Percentiles rank a stretch among this genome's conserved stretches.
phyloP scores from a whole-genome alignment of 2,888 invertebrate genomes.

The Tuta absoluta region DNA sequence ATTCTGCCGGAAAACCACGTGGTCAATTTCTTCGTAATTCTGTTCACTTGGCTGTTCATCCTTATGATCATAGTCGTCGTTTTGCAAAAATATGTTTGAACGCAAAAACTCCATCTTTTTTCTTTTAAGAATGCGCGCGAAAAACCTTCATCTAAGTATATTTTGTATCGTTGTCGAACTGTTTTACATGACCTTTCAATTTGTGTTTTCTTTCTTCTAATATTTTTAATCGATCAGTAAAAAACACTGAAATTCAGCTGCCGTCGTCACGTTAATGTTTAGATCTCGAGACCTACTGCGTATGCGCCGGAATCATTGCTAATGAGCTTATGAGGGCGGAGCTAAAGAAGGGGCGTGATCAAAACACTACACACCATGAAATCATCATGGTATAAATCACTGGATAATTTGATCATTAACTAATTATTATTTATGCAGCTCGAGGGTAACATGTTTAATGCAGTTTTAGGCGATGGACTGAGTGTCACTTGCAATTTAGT shows the following conservation, averaged over 20 bases:
- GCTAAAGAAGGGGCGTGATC: slow-evolving; percentile 49
- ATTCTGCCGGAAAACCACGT: not conserved
- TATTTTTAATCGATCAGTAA: not conserved
- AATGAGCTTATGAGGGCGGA: slow-evolving; percentile 44
- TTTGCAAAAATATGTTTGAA: slow-evolving; percentile 47
- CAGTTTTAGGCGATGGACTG: too few relatives aligned
- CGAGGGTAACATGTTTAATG: too few relatives aligned
- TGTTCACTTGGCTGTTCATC: slow-evolving; percentile 28
- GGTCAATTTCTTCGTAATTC: slow-evolving; percentile 20
- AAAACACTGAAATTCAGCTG: not conserved
- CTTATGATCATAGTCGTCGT: slow-evolving; percentile 41
- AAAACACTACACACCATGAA: not conserved
- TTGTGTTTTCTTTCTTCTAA: not conserved
- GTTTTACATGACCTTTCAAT: too few relatives aligned
- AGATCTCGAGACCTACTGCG: not conserved
- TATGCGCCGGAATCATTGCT: slow-evolving; percentile 28
- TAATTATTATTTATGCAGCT: not conserved
- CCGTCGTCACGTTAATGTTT: not conserved
- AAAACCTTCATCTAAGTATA: not conserved
- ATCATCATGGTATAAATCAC: not conserved
- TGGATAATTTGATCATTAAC: not conserved
- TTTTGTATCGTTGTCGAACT: too few relatives aligned
- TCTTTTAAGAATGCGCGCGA: slow-evolving; percentile 23
- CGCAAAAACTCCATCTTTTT: slow-evolving; percentile 57
- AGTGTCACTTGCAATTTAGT: too few relatives aligned